These are phyloP conservation scores for Pimephales promelas DNA, from an alignment of 2,113 vertebrate species.

Conservation along the genomic window DNA sequence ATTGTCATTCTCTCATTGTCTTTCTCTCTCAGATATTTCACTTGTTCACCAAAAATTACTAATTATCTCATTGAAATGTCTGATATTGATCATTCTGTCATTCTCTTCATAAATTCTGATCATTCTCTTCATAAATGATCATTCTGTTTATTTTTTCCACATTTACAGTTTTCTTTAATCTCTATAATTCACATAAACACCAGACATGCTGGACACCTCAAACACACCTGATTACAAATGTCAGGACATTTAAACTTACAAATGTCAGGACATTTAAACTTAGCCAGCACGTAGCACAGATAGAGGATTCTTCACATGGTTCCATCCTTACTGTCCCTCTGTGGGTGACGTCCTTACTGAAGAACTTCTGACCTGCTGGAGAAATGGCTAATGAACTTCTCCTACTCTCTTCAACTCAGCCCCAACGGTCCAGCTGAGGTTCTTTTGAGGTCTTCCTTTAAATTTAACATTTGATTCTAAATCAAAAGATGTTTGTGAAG, in stretches of 20 bases:
- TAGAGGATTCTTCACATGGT: not conserved
- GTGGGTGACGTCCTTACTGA: not conserved
- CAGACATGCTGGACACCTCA: not conserved
- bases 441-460: conserved; percentile 10
- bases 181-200: not conserved
- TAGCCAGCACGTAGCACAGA: not conserved
- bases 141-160: too few species aligned
- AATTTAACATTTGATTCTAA: conserved; percentile 3
- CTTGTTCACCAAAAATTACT: too few species aligned
- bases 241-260: not conserved
- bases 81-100: too few species aligned
- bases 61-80: too few species aligned
- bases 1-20: too few species aligned
- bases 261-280: not conserved
- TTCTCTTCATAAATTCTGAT: too few species aligned
- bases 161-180: not conserved
- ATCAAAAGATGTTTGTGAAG: conserved; percentile 38
- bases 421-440: not conserved
- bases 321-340: conserved; percentile 14
- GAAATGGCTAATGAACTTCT: conserved; percentile 21
- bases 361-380: not conserved
- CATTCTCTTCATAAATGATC: too few species aligned
- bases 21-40: too few species aligned
- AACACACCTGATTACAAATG: not conserved
- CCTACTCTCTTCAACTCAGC: not conserved